Percentiles rank a stretch among this genome's conserved stretches.
Conservation (phyloP, 2,888 invertebrate genomes). For the Acanthosepion esculentum region DNA sequence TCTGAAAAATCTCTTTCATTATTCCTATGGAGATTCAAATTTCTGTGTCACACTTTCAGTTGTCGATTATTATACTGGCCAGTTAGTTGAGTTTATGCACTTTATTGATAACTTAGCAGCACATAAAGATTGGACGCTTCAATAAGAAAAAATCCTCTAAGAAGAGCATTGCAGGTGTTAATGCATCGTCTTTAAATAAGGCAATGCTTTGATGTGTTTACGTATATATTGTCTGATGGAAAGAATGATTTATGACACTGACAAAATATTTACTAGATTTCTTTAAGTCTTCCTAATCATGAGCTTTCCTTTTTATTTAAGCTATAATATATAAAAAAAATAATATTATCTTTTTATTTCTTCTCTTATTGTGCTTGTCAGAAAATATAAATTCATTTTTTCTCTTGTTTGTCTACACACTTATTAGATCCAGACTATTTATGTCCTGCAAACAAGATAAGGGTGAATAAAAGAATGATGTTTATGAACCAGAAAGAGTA, state of each 20-base stretch:
- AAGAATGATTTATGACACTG: background rate
- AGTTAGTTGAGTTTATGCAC: no score
- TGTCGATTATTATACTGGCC: no score
- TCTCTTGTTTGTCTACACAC: background rate
- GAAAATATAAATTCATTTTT: no score
- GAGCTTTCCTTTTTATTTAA: background rate
- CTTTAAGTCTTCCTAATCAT: background rate
- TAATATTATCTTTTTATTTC: no score
- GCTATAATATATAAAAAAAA: no score
- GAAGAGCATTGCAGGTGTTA: no score
- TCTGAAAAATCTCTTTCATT: no score
- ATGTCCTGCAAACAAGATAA: background rate
- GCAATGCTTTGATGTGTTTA: background rate
- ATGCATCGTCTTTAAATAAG: no score
- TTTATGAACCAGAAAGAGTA: no score
- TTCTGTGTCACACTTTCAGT: no score
- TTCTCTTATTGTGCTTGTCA: no score
- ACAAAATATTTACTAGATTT: background rate
- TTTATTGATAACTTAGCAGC: background rate
- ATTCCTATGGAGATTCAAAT: no score
- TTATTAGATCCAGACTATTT: slow-evolving; percentile 16
- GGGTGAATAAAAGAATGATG: background rate
- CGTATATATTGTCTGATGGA: background rate
- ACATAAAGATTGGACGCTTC: background rate
- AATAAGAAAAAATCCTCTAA: background rate